Percentiles rank a stretch among this genome's conserved stretches.
Conservation (phyloP, 2,797 vertebrate genomes). For the Sebastes vulpes region DNA sequence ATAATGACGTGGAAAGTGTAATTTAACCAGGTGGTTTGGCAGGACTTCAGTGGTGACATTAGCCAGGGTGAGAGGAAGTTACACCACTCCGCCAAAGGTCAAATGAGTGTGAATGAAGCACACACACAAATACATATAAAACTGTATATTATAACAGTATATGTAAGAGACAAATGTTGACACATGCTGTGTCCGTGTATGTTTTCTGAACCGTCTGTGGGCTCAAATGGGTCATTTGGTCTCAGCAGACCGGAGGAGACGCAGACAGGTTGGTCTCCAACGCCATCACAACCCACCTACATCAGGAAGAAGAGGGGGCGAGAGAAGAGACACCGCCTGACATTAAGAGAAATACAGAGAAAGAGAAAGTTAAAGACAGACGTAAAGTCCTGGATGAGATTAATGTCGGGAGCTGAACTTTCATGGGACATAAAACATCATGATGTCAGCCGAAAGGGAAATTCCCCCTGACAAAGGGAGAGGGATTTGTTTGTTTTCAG, state of each 20-base stretch:
- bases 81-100: background rate
- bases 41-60: background rate
- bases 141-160: background rate
- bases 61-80: background rate
- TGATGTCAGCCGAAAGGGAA: slow-evolving; percentile 36
- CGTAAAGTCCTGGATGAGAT: background rate
- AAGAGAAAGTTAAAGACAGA: background rate
- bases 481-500: slow-evolving; percentile 18
- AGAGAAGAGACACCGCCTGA: background rate
- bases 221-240: slow-evolving; percentile 43
- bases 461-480: background rate
- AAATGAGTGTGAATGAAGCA: slow-evolving; percentile 17
- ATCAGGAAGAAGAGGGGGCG: slow-evolving; percentile 24
- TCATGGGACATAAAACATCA: background rate
- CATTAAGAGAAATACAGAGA: slow-evolving; percentile 38
- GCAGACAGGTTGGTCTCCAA: slow-evolving; percentile 40
- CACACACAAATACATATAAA: background rate
- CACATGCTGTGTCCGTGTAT: slow-evolving; percentile 40
- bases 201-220: slow-evolving; percentile 23
- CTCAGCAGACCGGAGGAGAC: slow-evolving; percentile 53
- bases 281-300: slow-evolving; percentile 48
- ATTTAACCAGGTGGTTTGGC: slow-evolving; percentile 28
- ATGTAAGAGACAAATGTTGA: background rate
- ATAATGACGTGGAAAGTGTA: background rate
- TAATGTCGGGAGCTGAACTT: background rate